Evolutionary conservation across 2,888 invertebrate genomes (phyloP).

Genomic region (Drosophila subsilvestris): DNA sequence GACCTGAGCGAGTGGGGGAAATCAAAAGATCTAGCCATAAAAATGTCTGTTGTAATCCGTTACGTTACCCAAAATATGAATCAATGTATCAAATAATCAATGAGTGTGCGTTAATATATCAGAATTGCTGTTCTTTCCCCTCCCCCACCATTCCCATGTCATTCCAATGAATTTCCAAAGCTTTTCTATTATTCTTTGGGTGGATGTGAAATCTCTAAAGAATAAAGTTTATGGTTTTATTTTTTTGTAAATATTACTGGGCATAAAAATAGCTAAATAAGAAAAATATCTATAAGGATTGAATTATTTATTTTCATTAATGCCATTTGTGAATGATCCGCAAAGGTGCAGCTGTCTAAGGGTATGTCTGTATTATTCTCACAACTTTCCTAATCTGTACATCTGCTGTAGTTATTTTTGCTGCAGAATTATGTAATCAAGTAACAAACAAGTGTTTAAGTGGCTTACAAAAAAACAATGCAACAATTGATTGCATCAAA

Average conservation of each 20-base stretch:
- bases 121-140: background rate
- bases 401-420: background rate
- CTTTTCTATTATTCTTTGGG: background rate
- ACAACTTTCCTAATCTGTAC: background rate
- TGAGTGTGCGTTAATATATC: background rate
- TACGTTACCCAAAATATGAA: conserved; percentile 31
- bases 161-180: background rate
- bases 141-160: too few species aligned
- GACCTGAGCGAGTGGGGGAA: background rate
- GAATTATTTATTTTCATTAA: too few species aligned
- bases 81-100: background rate
- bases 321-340: too few species aligned
- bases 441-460: background rate
- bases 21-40: conserved; percentile 24
- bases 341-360: background rate
- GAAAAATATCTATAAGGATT: too few species aligned
- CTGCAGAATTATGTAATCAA: background rate
- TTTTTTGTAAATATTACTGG: background rate
- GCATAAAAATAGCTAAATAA: too few species aligned
- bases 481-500: background rate
- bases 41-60: conserved; percentile 38
- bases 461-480: background rate
- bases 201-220: background rate
- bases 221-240: background rate
- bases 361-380: background rate